A percentile compares a stretch with the other conserved stretches of the same genome.
These are phyloP conservation scores for Drosophila setifemur DNA, from an alignment of 1,140 invertebrate species.

Conservation along the genomic window DNA sequence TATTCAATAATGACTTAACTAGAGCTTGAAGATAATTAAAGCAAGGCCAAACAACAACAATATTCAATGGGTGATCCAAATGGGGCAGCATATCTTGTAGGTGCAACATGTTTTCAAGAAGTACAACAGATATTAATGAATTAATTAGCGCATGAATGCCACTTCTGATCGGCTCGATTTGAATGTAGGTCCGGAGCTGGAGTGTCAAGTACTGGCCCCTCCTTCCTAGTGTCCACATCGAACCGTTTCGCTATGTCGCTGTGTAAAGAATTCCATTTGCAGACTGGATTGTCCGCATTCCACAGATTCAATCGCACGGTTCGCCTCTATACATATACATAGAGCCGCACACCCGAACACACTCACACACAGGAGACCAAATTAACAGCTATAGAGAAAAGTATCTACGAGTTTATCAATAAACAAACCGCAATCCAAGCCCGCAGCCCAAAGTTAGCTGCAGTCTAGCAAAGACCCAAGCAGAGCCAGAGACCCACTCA, in stretches of 20 bases:
- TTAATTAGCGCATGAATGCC: no score
- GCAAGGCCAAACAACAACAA: no score
- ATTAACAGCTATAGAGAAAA: constrained; percentile 69
- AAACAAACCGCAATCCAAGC: constrained; percentile 59
- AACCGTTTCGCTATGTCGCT: constrained; percentile 48
- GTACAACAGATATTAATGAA: no score
- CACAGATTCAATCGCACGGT: constrained; percentile 68
- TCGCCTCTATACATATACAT: constrained; percentile 13
- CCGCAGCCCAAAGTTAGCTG: constrained; percentile 33
- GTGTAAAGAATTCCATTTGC: constrained; percentile 69
- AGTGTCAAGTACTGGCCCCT: constrained; percentile 48
- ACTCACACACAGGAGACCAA: constrained; percentile 58
- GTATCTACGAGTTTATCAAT: constrained; percentile 68
- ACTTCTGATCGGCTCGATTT: no score
- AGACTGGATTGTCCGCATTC: constrained; percentile 80
- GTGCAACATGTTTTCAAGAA: no score
- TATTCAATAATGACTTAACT: no score
- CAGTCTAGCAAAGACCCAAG: constrained; percentile 17
- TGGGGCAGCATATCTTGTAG: no score
- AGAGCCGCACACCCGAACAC: constrained; percentile 10
- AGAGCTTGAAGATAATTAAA: no score
- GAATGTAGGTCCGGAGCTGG: constrained; percentile 19
- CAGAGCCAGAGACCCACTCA: constrained; percentile 1
- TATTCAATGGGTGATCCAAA: no score
- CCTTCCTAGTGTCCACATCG: constrained; percentile 40